Conservation (phyloP, 1,140 invertebrate species). For the Zaprionus tsacasi region DNA sequence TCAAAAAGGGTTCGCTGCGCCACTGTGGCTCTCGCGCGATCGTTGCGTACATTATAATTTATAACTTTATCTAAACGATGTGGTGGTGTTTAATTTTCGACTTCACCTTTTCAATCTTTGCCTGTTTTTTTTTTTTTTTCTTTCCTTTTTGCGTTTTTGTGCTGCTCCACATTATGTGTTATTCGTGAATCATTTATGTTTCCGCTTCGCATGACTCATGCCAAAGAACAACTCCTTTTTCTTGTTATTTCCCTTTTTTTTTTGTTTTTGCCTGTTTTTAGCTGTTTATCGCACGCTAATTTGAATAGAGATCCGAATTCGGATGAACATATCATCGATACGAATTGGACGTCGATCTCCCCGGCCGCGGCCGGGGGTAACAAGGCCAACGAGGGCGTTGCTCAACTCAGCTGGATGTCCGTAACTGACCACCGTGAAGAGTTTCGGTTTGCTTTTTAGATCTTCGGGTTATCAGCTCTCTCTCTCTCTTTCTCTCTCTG, state of each 20-base stretch:
- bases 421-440: conserved; percentile 75
- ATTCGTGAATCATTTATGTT: conserved; percentile 68
- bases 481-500: background rate
- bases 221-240: conserved; percentile 27
- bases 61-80: conserved; percentile 83
- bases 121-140: conserved; percentile 46
- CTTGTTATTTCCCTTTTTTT: conserved; percentile 7
- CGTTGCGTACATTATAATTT: conserved; percentile 79
- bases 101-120: conserved; percentile 77
- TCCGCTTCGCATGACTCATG: conserved; percentile 77
- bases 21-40: conserved; percentile 36
- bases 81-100: conserved; percentile 83
- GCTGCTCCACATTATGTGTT: conserved; percentile 44
- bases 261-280: conserved; percentile 34
- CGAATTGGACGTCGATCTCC: conserved; percentile 24
- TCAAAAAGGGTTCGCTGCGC: conserved; percentile 55
- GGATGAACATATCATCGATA: conserved; percentile 72
- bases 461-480: background rate
- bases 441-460: conserved; percentile 43
- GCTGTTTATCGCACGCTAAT: conserved; percentile 70
- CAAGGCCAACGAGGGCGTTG: conserved; percentile 71
- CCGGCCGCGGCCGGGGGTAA: conserved; percentile 31
- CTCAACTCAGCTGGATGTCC: conserved; percentile 68
- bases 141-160: conserved; percentile 39
- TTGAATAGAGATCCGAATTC: conserved; percentile 67